These are phyloP conservation scores for Pogona vitticeps DNA, from an alignment of 2,113 vertebrate genomes.

Conservation along the genomic window DNA sequence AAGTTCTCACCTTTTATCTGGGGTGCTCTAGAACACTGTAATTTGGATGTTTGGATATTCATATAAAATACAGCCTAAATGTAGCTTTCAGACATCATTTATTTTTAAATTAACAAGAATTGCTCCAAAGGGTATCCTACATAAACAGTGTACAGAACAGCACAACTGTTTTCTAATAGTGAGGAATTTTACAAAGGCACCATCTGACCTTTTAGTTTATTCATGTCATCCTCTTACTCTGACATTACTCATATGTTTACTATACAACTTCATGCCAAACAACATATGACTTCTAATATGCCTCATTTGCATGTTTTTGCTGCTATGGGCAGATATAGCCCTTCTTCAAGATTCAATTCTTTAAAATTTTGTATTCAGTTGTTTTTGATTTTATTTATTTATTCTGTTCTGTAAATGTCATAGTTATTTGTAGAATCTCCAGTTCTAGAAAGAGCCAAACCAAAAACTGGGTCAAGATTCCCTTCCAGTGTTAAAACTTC, in stretches of 20 bases:
- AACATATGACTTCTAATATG: background rate
- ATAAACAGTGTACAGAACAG: background rate
- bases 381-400: background rate
- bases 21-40: background rate
- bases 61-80: background rate
- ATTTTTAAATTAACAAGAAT: slow-evolving; percentile 43
- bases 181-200: background rate
- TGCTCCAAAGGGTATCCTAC: slow-evolving; percentile 31
- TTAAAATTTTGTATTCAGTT: background rate
- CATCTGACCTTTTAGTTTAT: background rate
- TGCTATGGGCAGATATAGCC: background rate
- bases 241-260: background rate
- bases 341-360: background rate
- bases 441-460: background rate
- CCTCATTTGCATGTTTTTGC: background rate
- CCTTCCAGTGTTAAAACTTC: background rate
- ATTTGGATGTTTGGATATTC: background rate
- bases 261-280: background rate
- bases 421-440: background rate
- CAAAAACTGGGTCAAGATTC: background rate
- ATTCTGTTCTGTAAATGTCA: too few species aligned
- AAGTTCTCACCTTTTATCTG: background rate
- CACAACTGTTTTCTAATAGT: background rate
- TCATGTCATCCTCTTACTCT: background rate
- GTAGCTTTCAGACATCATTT: background rate